Conservation (phyloP, 2,888 invertebrate species). For the Tetrapedia diversipes region DNA sequence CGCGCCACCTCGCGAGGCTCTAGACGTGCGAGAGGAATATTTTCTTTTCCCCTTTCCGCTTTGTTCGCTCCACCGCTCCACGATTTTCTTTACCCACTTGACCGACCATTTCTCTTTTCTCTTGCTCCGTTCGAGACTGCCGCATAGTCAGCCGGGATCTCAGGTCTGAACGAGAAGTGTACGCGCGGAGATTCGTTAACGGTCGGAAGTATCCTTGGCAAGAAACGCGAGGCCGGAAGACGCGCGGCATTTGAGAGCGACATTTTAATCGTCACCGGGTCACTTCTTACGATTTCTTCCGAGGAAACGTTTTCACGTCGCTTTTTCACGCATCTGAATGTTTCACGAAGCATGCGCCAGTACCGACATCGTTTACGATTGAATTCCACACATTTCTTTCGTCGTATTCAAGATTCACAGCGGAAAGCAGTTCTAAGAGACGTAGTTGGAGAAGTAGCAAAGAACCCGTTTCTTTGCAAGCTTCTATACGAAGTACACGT, state of each 20-base stretch:
- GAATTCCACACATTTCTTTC: not conserved
- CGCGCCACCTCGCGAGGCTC: conserved; percentile 5
- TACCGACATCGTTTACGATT: not conserved
- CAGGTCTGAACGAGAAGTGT: conserved; percentile 42
- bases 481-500: too few species aligned
- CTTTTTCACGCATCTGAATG: not conserved
- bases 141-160: conserved; percentile 6
- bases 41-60: not conserved
- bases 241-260: not conserved
- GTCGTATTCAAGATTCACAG: not conserved
- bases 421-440: too few species aligned
- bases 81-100: conserved; percentile 35
- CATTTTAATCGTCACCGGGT: conserved; percentile 25
- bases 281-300: not conserved
- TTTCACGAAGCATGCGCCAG: not conserved
- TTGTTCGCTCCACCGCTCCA: not conserved
- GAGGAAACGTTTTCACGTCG: conserved; percentile 10
- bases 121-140: conserved; percentile 3
- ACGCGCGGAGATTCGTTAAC: conserved; percentile 48
- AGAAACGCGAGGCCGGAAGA: conserved; percentile 5
- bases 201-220: conserved; percentile 38
- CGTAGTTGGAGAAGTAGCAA: too few species aligned
- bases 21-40: conserved; percentile 7
- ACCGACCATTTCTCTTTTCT: not conserved
- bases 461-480: too few species aligned